Conservation (phyloP, 1,140 invertebrate species). For the Riptortus pedestris region DNA sequence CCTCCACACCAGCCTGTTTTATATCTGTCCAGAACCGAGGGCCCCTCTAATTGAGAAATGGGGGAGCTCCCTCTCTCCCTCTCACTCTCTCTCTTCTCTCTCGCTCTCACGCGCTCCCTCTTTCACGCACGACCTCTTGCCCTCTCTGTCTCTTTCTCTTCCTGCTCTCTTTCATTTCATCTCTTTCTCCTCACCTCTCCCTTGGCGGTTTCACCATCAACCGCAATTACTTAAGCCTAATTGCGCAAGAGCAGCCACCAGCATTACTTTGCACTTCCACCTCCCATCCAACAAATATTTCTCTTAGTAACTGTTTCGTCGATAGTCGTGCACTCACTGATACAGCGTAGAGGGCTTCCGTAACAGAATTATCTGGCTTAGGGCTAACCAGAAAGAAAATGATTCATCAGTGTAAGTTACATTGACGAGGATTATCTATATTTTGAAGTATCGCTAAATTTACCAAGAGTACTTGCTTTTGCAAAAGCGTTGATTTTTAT, state of each 20-base stretch:
- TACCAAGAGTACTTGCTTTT: too few species aligned
- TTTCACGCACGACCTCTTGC: not conserved
- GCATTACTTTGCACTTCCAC: not conserved
- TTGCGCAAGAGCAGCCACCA: not conserved
- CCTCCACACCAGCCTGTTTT: not conserved
- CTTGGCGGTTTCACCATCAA: too few species aligned
- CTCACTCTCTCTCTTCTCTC: not conserved
- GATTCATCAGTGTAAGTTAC: too few species aligned
- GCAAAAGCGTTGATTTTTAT: too few species aligned
- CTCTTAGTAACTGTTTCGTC: not conserved
- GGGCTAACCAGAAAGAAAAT: not conserved
- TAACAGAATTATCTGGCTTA: not conserved
- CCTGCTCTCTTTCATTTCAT: not conserved
- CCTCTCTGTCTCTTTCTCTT: not conserved
- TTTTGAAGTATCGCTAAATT: too few species aligned
- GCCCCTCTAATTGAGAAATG: slow-evolving; percentile 21
- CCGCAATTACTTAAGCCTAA: slow-evolving; percentile 14
- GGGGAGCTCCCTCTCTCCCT: slow-evolving; percentile 1
- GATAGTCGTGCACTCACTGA: not conserved
- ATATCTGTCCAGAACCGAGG: not conserved
- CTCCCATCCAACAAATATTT: not conserved
- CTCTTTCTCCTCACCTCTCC: not conserved
- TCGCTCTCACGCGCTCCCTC: not conserved
- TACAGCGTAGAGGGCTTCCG: not conserved
- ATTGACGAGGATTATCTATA: too few species aligned